Base-by-base conservation (phyloP, 2,113 vertebrate species). In the Trogon melanurus region DNA sequence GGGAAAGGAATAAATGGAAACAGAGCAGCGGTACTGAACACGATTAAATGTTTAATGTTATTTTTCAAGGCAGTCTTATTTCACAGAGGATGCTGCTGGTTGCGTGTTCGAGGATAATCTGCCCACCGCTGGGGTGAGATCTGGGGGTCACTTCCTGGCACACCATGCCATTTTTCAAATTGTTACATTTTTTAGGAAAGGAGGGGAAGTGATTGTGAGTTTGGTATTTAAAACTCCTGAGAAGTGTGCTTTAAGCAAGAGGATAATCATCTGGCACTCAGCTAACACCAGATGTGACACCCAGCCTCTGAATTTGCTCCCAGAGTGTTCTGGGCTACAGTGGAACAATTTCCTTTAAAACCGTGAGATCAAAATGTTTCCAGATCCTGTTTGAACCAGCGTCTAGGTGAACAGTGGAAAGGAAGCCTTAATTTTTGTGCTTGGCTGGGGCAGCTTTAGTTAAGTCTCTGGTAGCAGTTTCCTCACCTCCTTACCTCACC, bases 391-490 rank as follows among this genome's bases (percentile, higher is more conserved):
- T 94, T 80, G 69, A 91, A 94, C 38, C 13, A 66, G 27, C 57
- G 65, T n/a, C 56, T 75, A 61, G 50, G 32, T 83, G 36, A 89
- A 47, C 34, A 67, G 56, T 4, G 10, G n/a, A 88, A 51, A 81
- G 22, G 20, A 92, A 92, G 74, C 32, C 34, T 41, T 80, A 32
- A 47, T 95, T 93, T 92, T 91, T 11, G 6, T 84, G 36, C 29
- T 78, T 79, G 34, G 14, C 34, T 67, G 10, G 34, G 29, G 51
- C 58, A 60, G 9, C 80, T 91, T 67, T 47, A 89, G 23, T 91
- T 83, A 62, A 10, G n/a, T 78, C 80, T 81, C 76, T 92, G 26
- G n/a, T 81, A 79, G 80, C 83, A 71, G 69, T 83, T 93, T 81
- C 74, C 45, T 91, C 76, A 74, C 64, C n/a, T 91, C 50, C 67